phyloP scores from a whole-genome alignment of 2,113 vertebrate genomes.

The Dasyurus viverrinus region DNA sequence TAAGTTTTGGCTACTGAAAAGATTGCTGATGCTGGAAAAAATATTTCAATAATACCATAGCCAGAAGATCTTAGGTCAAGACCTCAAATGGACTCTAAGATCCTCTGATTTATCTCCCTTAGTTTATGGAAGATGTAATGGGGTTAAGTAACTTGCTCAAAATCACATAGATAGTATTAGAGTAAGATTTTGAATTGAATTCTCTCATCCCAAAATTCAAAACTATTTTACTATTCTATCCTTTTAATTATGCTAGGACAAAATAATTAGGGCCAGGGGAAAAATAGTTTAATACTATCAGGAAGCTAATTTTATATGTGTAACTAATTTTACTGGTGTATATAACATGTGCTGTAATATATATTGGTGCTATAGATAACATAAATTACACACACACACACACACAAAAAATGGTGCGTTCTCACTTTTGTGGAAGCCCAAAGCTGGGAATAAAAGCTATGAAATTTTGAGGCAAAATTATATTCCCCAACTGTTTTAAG shows the following conservation, averaged over 20 bases:
- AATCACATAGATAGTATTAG: background rate
- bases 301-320: background rate
- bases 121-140: background rate
- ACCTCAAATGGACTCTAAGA: background rate
- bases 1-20: background rate
- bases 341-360: background rate
- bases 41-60: background rate
- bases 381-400: background rate
- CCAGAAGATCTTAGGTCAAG: background rate
- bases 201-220: background rate
- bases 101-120: background rate
- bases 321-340: background rate
- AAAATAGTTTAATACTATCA: background rate
- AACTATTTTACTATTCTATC: background rate
- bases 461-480: conserved; percentile 21
- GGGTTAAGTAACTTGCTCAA: background rate
- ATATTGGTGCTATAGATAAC: background rate
- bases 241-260: background rate
- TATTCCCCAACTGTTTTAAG: conserved; percentile 15
- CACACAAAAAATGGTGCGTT: background rate
- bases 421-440: background rate
- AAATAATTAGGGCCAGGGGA: background rate
- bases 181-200: background rate
- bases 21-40: background rate
- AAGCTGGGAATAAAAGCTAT: conserved; percentile 36